These are phyloP conservation scores for Notothenia coriiceps DNA, from an alignment of 2,113 vertebrate genomes.

Conservation along the genomic window DNA sequence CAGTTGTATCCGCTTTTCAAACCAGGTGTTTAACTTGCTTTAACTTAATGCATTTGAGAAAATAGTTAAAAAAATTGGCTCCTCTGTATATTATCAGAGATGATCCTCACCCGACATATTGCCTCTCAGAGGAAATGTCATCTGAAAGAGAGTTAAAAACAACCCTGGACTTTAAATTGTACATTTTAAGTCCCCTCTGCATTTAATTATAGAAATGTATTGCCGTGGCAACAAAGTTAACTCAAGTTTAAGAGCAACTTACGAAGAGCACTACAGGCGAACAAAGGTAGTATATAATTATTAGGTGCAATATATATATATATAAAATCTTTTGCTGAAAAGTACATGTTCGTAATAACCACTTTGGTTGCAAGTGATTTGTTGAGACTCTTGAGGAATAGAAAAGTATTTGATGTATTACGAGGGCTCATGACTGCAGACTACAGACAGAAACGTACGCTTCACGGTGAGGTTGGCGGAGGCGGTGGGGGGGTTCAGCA, in stretches of 20 bases:
- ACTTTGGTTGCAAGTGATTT: background rate
- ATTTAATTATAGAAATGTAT: too few species aligned
- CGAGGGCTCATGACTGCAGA: conserved; percentile 7
- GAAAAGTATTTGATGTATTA: background rate
- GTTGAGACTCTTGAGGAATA: background rate
- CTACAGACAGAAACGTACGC: conserved; percentile 83
- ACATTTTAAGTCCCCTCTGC: background rate
- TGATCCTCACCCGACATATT: background rate
- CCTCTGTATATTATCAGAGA: background rate
- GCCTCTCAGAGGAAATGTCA: background rate
- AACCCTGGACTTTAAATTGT: too few species aligned
- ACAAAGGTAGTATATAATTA: too few species aligned
- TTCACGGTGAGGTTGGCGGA: conserved; percentile 91
- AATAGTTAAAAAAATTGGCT: background rate
- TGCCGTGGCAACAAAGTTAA: background rate
- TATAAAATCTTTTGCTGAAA: background rate
- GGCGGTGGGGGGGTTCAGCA: conserved; percentile 87
- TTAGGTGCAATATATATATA: too few species aligned
- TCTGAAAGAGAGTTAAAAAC: too few species aligned
- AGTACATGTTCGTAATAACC: background rate
- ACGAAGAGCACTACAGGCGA: background rate
- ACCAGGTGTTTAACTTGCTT: background rate
- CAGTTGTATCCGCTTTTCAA: background rate
- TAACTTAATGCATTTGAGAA: background rate
- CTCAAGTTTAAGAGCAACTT: background rate